Evolutionary conservation across 2,888 invertebrate genomes (phyloP).

Genomic region (Melanargia galathea): DNA sequence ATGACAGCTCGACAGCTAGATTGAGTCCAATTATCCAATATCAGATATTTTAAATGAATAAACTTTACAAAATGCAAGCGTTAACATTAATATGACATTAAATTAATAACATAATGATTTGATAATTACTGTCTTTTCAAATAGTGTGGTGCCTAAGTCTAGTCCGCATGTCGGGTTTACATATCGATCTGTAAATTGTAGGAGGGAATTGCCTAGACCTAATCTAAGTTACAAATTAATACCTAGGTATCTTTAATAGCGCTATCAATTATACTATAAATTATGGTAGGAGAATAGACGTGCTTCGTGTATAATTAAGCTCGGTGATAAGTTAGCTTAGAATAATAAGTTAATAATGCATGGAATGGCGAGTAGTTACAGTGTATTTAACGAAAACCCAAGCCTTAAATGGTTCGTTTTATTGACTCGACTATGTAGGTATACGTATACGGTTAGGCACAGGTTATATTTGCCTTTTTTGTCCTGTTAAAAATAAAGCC

Average conservation of each 20-base stretch:
- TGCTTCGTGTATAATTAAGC: slow-evolving; percentile 27
- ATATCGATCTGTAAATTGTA: slow-evolving; percentile 5
- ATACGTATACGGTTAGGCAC: too few relatives aligned
- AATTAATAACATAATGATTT: slow-evolving; percentile 6
- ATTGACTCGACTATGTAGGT: neutral
- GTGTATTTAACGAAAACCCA: neutral
- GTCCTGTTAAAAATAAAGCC: too few relatives aligned
- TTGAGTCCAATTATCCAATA: neutral
- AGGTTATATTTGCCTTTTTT: too few relatives aligned
- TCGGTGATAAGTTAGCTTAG: slow-evolving; percentile 11
- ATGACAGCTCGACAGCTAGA: neutral
- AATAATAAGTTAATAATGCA: neutral
- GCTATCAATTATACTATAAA: slow-evolving; percentile 28
- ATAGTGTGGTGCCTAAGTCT: neutral
- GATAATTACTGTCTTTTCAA: slow-evolving; percentile 8
- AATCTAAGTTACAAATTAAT: slow-evolving; percentile 30
- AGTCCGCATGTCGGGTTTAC: slow-evolving; percentile 7
- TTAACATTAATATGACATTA: neutral
- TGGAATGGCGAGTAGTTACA: neutral
- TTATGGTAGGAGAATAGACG: slow-evolving; percentile 15
- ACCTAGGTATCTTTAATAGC: slow-evolving; percentile 32
- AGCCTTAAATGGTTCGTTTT: neutral
- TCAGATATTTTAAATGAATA: neutral
- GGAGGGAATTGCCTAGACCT: slow-evolving; percentile 19
- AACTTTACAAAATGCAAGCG: neutral